Percentiles rank a stretch among this genome's conserved stretches.
phyloP scores from a whole-genome alignment of 2,797 vertebrate species.

The Enteromius anoplus region DNA sequence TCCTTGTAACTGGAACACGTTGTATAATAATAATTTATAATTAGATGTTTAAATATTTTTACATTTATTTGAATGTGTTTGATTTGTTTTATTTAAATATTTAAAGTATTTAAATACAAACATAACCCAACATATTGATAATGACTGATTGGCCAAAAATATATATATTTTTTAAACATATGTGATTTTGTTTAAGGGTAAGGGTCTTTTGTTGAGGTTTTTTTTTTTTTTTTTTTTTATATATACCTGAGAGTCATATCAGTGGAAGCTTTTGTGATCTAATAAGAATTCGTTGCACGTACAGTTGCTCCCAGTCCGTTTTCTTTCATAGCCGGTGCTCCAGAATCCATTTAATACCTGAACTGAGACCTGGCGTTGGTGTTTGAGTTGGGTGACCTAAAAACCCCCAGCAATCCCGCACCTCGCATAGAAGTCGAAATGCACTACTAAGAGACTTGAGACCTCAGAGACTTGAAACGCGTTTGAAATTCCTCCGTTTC shows the following conservation, averaged over 20 bases:
- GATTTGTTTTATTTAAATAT: too few relatives aligned
- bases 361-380: constrained; percentile 1
- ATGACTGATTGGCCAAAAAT: not conserved
- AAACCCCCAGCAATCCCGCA: constrained; percentile 26
- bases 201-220: not conserved
- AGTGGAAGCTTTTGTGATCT: not conserved
- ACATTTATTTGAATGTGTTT: too few relatives aligned
- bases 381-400: constrained; percentile 18
- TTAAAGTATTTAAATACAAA: too few relatives aligned
- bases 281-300: not conserved
- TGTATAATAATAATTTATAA: too few relatives aligned
- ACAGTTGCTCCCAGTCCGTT: not conserved
- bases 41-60: too few relatives aligned
- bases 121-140: not conserved
- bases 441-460: not conserved
- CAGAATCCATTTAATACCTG: not conserved
- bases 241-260: not conserved
- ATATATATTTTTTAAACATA: not conserved
- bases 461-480: constrained; percentile 35
- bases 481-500: constrained; percentile 39
- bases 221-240: not conserved
- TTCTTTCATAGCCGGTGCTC: not conserved
- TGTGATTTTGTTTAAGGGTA: not conserved
- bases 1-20: not conserved
- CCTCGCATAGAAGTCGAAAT: constrained; percentile 30